phyloP scores from a whole-genome alignment of 2,797 vertebrate species.

The Paratrypauchen microcephalus region DNA sequence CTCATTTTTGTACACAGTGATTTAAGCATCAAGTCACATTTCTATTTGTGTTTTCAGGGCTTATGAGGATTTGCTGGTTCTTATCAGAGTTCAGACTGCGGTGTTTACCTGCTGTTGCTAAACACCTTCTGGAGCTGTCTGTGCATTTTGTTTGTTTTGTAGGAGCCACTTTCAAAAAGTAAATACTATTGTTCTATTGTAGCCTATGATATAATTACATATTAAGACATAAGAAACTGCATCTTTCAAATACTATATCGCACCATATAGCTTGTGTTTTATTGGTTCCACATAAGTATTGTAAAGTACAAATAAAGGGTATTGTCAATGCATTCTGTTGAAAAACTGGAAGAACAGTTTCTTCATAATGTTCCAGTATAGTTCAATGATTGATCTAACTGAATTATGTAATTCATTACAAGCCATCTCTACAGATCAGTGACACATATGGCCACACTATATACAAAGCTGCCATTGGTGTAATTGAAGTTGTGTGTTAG shows the following conservation, averaged over 20 bases:
- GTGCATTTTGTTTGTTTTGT: slow-evolving; percentile 2
- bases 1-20: background rate
- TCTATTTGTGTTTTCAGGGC: slow-evolving; percentile 8
- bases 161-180: background rate
- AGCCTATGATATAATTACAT: too few relatives aligned
- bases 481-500: slow-evolving; percentile 33
- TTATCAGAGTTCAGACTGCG: background rate
- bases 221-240: background rate
- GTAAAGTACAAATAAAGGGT: background rate
- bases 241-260: background rate
- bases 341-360: background rate
- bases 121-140: slow-evolving; percentile 4
- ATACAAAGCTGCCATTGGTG: background rate
- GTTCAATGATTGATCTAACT: background rate
- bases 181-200: background rate
- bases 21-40: slow-evolving; percentile 1
- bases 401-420: too few relatives aligned
- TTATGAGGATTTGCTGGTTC: slow-evolving; percentile 8
- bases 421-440: background rate
- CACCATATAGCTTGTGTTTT: background rate
- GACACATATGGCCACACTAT: background rate
- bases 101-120: slow-evolving; percentile 2
- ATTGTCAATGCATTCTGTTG: background rate
- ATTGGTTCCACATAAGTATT: background rate
- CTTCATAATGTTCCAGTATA: background rate